Percentiles rank a stretch among this genome's conserved stretches.
These are phyloP conservation scores for Morelia viridis DNA, from an alignment of 2,797 vertebrate genomes.

Conservation along the genomic window DNA sequence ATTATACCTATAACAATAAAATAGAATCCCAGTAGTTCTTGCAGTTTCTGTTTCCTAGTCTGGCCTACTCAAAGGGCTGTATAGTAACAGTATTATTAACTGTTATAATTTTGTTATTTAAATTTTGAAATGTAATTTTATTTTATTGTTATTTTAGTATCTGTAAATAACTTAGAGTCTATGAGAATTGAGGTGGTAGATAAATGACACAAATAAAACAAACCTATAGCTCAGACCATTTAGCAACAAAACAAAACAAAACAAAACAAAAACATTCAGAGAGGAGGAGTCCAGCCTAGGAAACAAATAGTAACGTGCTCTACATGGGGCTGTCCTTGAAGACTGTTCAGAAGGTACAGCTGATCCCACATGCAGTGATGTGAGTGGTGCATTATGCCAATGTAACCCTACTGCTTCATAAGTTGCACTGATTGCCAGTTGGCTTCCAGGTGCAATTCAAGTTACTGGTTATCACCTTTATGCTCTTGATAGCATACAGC, in stretches of 20 bases:
- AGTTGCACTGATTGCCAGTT: not conserved
- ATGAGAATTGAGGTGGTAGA: not conserved
- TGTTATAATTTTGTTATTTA: not conserved
- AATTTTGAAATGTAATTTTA: not conserved
- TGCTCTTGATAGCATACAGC: not conserved
- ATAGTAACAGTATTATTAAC: not conserved
- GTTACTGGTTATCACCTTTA: not conserved
- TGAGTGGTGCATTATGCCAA: not conserved
- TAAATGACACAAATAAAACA: not conserved
- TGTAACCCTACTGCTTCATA: not conserved
- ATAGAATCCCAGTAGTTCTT: not conserved
- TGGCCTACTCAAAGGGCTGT: not conserved
- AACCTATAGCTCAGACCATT: not conserved
- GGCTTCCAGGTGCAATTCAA: not conserved
- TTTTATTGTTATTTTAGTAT: not conserved
- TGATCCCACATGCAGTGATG: not conserved
- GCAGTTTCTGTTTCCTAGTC: not conserved
- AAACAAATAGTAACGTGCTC: not conserved
- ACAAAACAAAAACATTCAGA: not conserved
- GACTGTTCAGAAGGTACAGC: not conserved
- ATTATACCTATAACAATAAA: not conserved
- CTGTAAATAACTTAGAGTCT: not conserved
- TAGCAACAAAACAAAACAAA: not conserved
- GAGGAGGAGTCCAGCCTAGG: not conserved
- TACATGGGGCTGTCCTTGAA: not conserved